Percentiles rank a stretch among this genome's conserved stretches.
These are phyloP conservation scores for Brachyopa scutellaris DNA, from an alignment of 2,888 invertebrate genomes.

Conservation along the genomic window DNA sequence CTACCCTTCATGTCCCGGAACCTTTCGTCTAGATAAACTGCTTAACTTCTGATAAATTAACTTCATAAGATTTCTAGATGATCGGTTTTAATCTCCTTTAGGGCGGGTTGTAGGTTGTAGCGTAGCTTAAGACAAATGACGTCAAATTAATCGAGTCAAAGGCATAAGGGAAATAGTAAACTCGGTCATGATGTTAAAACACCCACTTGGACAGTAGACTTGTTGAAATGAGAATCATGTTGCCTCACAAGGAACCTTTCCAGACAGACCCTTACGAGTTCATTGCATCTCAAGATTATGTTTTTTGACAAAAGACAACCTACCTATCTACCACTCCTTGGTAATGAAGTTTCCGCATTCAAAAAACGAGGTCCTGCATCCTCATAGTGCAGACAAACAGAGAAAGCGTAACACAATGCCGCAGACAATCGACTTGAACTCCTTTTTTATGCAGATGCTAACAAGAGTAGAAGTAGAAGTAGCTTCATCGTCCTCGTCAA, in stretches of 20 bases:
- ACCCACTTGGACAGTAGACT: slow-evolving; percentile 17
- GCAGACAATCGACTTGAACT: slow-evolving; percentile 64
- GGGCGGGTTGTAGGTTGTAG: neutral
- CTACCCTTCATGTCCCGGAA: neutral
- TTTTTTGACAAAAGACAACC: slow-evolving; percentile 46
- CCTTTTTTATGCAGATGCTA: slow-evolving; percentile 40
- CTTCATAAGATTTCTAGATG: slow-evolving; percentile 68
- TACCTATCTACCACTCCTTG: neutral
- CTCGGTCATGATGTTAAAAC: slow-evolving; percentile 46
- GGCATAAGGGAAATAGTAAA: neutral
- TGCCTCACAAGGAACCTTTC: slow-evolving; percentile 34
- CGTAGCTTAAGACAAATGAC: slow-evolving; percentile 43
- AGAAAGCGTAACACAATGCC: slow-evolving; percentile 42
- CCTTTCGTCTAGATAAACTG: slow-evolving; percentile 65
- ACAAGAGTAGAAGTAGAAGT: slow-evolving; percentile 31
- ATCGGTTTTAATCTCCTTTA: slow-evolving; percentile 63
- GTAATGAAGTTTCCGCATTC: slow-evolving; percentile 60
- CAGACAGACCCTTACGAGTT: slow-evolving; percentile 53
- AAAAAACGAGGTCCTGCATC: slow-evolving; percentile 35
- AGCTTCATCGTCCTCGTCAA: slow-evolving; percentile 26
- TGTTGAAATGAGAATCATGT: neutral
- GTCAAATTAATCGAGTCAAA: slow-evolving; percentile 34
- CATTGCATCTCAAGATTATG: slow-evolving; percentile 51
- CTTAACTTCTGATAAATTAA: slow-evolving; percentile 72
- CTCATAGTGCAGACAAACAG: neutral